These are phyloP conservation scores for Schizothorax lantsangensis DNA, from an alignment of 2,797 vertebrate species.

Conservation along the genomic window DNA sequence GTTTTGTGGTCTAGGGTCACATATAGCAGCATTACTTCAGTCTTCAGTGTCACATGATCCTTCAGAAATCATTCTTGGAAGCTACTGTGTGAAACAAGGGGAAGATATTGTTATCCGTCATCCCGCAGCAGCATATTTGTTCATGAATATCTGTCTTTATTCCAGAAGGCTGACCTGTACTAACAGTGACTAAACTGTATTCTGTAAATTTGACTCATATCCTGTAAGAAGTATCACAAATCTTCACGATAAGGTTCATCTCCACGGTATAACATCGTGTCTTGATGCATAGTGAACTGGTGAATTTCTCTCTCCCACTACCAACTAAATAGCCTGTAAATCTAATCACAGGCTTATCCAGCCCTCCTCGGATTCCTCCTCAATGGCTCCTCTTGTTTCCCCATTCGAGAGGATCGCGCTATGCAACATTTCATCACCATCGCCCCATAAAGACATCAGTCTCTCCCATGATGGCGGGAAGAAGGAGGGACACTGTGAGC, in stretches of 20 bases:
- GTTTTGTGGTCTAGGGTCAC: neutral
- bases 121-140: constrained; percentile 46
- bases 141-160: constrained; percentile 44
- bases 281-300: constrained; percentile 12
- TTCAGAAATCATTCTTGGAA: constrained; percentile 4
- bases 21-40: neutral
- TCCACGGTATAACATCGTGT: neutral
- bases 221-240: neutral
- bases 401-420: constrained; percentile 12
- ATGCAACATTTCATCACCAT: constrained; percentile 56
- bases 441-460: constrained; percentile 63
- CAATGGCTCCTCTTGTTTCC: constrained; percentile 37
- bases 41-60: neutral
- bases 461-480: constrained; percentile 48
- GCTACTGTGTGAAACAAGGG: constrained; percentile 61
- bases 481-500: constrained; percentile 49
- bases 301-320: constrained; percentile 29
- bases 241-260: neutral
- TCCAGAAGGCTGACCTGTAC: constrained; percentile 30
- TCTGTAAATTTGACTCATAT: neutral
- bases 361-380: constrained; percentile 33
- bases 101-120: constrained; percentile 55
- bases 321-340: constrained; percentile 47
- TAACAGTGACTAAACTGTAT: neutral
- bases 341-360: constrained; percentile 46